phyloP scores from a whole-genome alignment of 2,797 vertebrate genomes.

The Poecilia wingei region DNA sequence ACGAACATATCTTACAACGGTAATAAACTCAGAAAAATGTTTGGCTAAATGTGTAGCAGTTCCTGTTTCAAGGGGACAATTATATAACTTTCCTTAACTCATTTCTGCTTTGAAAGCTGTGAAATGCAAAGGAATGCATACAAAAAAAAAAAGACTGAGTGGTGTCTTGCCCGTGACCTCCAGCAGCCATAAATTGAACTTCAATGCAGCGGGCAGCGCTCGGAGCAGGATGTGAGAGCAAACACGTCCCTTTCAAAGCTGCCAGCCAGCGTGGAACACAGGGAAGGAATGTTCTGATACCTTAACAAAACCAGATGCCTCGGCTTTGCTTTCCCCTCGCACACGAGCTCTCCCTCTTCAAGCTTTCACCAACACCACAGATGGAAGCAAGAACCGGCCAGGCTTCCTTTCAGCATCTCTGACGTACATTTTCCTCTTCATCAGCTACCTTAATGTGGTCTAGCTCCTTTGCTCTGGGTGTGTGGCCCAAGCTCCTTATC shows the following conservation, averaged over 20 bases:
- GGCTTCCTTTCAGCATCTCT: conserved; percentile 37
- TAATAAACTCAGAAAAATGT: background rate
- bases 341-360: conserved; percentile 58
- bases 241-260: conserved; percentile 75
- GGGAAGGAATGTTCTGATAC: conserved; percentile 78
- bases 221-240: conserved; percentile 80
- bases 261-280: conserved; percentile 74
- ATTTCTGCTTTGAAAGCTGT: conserved; percentile 23
- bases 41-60: background rate
- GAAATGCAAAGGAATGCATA: conserved; percentile 21
- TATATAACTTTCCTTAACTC: background rate
- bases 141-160: conserved; percentile 33
- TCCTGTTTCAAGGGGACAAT: background rate
- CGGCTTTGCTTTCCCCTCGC: conserved; percentile 49
- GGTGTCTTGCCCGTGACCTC: conserved; percentile 60
- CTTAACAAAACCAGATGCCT: conserved; percentile 83
- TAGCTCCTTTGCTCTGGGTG: conserved; percentile 36
- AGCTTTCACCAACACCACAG: conserved; percentile 56
- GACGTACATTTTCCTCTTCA: conserved; percentile 41
- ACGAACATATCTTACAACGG: background rate
- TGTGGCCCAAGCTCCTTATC: conserved; percentile 67
- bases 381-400: conserved; percentile 50
- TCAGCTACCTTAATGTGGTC: conserved; percentile 37
- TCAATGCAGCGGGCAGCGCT: conserved; percentile 66
- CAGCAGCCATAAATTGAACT: conserved; percentile 65